These are phyloP conservation scores for Centruroides vittatus DNA, from an alignment of 1,140 invertebrate genomes.

Conservation along the genomic window DNA sequence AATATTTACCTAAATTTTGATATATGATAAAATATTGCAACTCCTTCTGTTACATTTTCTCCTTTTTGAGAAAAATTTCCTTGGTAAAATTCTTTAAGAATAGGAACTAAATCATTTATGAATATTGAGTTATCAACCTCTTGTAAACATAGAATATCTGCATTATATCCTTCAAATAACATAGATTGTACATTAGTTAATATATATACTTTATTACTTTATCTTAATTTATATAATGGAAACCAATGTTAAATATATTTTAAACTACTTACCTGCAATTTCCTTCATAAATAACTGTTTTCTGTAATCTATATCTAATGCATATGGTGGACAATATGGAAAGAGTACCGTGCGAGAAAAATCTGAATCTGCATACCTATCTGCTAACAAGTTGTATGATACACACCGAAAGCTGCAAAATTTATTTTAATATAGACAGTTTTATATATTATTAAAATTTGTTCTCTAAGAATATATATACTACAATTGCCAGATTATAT, in stretches of 20 bases:
- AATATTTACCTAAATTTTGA: constrained; percentile 26
- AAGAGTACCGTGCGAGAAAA: constrained; percentile 53
- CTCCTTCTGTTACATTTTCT: constrained; percentile 56
- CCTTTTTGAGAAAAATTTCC: constrained; percentile 54
- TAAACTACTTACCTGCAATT: constrained; percentile 43
- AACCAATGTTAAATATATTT: too few species aligned
- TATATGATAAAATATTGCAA: constrained; percentile 52
- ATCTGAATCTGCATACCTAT: constrained; percentile 70
- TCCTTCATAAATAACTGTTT: constrained; percentile 71
- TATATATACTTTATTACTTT: not conserved
- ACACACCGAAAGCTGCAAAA: constrained; percentile 55
- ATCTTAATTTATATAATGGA: not conserved
- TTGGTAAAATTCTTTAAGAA: constrained; percentile 41
- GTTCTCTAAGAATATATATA: too few species aligned
- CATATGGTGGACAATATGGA: constrained; percentile 62
- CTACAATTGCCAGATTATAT: too few species aligned
- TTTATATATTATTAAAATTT: too few species aligned
- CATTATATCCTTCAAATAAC: constrained; percentile 55
- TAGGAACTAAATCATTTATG: constrained; percentile 47
- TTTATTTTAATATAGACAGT: not conserved
- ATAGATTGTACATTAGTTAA: not conserved
- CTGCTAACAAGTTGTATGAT: constrained; percentile 76
- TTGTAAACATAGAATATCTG: constrained; percentile 80
- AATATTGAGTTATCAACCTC: constrained; percentile 77
- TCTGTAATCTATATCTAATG: constrained; percentile 66